Percentiles rank a stretch among this genome's conserved stretches.
These are phyloP conservation scores for Bombus balteatus DNA, from an alignment of 1,140 invertebrate species.

Conservation along the genomic window DNA sequence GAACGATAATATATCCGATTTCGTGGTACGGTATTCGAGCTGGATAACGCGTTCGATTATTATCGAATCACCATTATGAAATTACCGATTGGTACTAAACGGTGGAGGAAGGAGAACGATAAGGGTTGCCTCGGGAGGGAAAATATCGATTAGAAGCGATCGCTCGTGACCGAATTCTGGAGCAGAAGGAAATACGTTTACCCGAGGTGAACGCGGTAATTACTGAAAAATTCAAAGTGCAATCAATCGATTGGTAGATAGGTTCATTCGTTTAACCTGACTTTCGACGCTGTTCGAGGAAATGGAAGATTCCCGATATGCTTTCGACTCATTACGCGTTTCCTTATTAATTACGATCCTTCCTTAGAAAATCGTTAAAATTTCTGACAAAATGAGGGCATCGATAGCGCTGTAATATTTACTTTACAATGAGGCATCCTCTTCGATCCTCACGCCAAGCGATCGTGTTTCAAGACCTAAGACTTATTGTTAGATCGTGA, in stretches of 20 bases:
- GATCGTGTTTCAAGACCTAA: no score
- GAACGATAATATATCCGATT: neutral
- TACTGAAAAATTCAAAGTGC: constrained; percentile 46
- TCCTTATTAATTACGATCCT: neutral
- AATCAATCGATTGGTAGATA: constrained; percentile 24
- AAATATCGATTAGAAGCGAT: neutral
- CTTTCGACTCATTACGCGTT: neutral
- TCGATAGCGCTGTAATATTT: no score
- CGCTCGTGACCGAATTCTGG: constrained; percentile 18
- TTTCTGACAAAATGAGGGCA: no score
- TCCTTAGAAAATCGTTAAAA: no score
- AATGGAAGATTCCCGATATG: neutral
- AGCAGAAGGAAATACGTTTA: neutral
- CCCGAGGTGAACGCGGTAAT: constrained; percentile 10
- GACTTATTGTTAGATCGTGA: no score
- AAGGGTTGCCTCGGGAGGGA: neutral
- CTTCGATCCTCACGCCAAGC: no score
- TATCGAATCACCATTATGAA: neutral
- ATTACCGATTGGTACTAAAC: no score
- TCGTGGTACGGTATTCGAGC: neutral
- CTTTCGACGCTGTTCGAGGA: neutral
- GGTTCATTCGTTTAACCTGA: constrained; percentile 8
- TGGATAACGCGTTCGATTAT: neutral
- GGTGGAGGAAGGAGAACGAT: neutral
- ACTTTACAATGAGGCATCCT: no score